Percentiles rank a stretch among this genome's conserved stretches.
phyloP scores from a whole-genome alignment of 2,888 invertebrate genomes.

The Eustalomyia histrio region DNA sequence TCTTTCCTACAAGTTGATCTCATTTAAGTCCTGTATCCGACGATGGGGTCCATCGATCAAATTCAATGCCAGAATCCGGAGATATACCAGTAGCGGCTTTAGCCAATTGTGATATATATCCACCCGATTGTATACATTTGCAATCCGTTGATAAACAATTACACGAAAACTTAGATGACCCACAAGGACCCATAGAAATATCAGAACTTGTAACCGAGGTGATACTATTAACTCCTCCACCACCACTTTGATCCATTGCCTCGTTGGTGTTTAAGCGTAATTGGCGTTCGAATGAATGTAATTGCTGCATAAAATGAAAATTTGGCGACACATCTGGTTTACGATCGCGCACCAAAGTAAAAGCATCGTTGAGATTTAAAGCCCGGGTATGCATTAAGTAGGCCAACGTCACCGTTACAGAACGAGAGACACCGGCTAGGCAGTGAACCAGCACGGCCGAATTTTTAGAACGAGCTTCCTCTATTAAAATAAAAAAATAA shows the following conservation, averaged over 20 bases:
- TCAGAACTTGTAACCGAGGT: constrained; percentile 31
- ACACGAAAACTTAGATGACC: constrained; percentile 77
- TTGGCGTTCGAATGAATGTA: constrained; percentile 94
- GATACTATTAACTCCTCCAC: constrained; percentile 34
- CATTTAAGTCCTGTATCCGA: constrained; percentile 83
- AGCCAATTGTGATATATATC: constrained; percentile 81
- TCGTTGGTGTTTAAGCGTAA: constrained; percentile 79
- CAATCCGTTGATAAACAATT: constrained; percentile 80
- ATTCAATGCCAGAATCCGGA: constrained; percentile 95
- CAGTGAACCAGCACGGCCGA: constrained; percentile 97
- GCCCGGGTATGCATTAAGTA: constrained; percentile 96
- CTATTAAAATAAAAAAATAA: constrained; percentile 81
- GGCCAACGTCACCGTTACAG: constrained; percentile 97
- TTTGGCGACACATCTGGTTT: constrained; percentile 98
- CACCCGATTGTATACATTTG: constrained; percentile 79
- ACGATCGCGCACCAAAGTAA: constrained; percentile 94
- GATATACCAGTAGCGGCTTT: constrained; percentile 84
- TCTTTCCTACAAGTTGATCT: constrained; percentile 79
- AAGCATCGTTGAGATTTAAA: constrained; percentile 95
- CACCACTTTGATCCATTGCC: constrained; percentile 72
- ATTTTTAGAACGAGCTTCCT: constrained; percentile 92
- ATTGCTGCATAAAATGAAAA: constrained; percentile 98
- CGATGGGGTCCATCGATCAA: constrained; percentile 90
- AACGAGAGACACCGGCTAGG: constrained; percentile 96
- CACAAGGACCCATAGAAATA: constrained; percentile 64